Percentiles rank a stretch among this genome's conserved stretches.
Evolutionary conservation across 2,888 invertebrate species (phyloP).

Genomic region (Eudasyphora cyanicolor): DNA sequence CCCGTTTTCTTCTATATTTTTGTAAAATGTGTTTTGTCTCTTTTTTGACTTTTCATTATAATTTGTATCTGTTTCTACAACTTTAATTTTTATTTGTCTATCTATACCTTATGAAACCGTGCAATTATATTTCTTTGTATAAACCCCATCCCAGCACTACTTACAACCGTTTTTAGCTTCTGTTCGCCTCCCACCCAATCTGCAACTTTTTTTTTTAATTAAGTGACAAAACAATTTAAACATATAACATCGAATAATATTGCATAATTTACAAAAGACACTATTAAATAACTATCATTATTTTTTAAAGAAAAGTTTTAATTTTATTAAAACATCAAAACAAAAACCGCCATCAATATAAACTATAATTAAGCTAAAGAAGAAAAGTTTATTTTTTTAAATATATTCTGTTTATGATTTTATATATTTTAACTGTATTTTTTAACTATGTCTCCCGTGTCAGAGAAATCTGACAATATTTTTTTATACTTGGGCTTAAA

Average conservation of each 20-base stretch:
- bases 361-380: slow-evolving; percentile 40
- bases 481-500: slow-evolving; percentile 21
- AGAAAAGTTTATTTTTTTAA: slow-evolving; percentile 9
- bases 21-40: slow-evolving; percentile 43
- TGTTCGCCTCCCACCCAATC: background rate
- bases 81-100: slow-evolving; percentile 15
- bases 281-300: slow-evolving; percentile 49
- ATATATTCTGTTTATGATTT: slow-evolving; percentile 14
- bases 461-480: background rate
- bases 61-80: background rate
- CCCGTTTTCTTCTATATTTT: background rate
- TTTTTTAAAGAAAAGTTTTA: slow-evolving; percentile 35
- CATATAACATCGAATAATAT: slow-evolving; percentile 39
- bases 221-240: slow-evolving; percentile 58
- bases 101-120: slow-evolving; percentile 42
- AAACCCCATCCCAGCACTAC: background rate
- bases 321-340: slow-evolving; percentile 48
- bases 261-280: slow-evolving; percentile 33
- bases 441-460: background rate
- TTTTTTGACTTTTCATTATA: background rate
- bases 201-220: background rate
- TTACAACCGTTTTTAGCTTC: background rate
- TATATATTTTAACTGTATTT: slow-evolving; percentile 6
- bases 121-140: slow-evolving; percentile 51
- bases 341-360: slow-evolving; percentile 59